Percentiles rank a stretch among this genome's conserved stretches.
These are phyloP conservation scores for Noctua janthina DNA, from an alignment of 2,888 invertebrate genomes.

Conservation along the genomic window DNA sequence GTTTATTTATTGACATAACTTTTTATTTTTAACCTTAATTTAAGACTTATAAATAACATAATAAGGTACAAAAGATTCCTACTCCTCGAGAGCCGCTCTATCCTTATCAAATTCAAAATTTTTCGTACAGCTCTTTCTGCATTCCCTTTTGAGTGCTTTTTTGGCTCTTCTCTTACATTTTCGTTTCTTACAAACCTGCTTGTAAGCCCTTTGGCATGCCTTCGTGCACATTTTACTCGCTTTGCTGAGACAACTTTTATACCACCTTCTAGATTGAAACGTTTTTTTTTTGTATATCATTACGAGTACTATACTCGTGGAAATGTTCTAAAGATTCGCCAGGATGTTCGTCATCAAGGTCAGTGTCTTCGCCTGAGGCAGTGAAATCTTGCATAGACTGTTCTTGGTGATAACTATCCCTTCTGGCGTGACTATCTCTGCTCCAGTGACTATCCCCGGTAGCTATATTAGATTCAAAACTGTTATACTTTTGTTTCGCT, in stretches of 20 bases:
- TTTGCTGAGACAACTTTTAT: conserved; percentile 29
- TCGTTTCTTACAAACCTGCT: conserved; percentile 36
- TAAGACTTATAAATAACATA: neutral
- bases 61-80: conserved; percentile 1
- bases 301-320: neutral
- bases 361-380: neutral
- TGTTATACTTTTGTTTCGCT: conserved; percentile 27
- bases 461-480: conserved; percentile 25
- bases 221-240: conserved; percentile 34
- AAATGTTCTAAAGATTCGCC: conserved; percentile 8
- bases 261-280: conserved; percentile 36
- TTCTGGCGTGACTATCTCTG: neutral
- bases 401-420: conserved; percentile 1
- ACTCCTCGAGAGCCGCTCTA: conserved; percentile 34
- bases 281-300: neutral
- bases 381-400: neutral
- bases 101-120: conserved; percentile 43
- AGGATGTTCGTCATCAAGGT: neutral
- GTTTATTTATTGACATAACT: neutral
- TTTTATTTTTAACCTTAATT: neutral
- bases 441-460: conserved; percentile 20
- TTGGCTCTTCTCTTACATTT: conserved; percentile 43
- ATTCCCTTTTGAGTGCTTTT: conserved; percentile 40
- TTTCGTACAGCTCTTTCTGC: conserved; percentile 36
- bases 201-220: conserved; percentile 49